phyloP scores from a whole-genome alignment of 1,140 invertebrate species.

The Mya arenaria region DNA sequence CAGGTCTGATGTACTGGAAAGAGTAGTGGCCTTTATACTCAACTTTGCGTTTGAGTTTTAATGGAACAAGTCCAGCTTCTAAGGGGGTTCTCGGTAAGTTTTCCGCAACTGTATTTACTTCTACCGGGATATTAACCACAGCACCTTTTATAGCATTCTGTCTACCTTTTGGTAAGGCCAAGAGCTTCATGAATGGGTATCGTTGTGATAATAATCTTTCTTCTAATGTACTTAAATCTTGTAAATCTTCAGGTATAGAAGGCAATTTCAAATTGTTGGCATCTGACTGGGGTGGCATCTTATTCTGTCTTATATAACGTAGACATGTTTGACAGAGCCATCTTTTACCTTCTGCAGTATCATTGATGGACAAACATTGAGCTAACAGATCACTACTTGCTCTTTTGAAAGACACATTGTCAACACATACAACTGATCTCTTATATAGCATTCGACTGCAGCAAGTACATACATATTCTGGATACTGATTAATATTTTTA shows the following conservation, averaged over 20 bases:
- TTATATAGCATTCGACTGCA: slow-evolving; percentile 49
- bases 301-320: slow-evolving; percentile 30
- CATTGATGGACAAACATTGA: slow-evolving; percentile 22
- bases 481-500: slow-evolving; percentile 41
- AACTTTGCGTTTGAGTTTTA: slow-evolving; percentile 53
- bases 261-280: slow-evolving; percentile 48
- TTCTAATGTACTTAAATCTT: slow-evolving; percentile 37
- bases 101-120: slow-evolving; percentile 30
- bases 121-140: slow-evolving; percentile 50
- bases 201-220: slow-evolving; percentile 31
- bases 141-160: slow-evolving; percentile 47
- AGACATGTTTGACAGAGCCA: slow-evolving; percentile 51
- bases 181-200: slow-evolving; percentile 49
- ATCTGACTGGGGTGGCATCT: slow-evolving; percentile 47
- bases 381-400: neutral
- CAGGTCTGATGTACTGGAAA: slow-evolving; percentile 52
- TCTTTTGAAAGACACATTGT: slow-evolving; percentile 4
- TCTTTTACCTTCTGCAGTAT: slow-evolving; percentile 1
- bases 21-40: slow-evolving; percentile 50
- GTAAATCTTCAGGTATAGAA: slow-evolving; percentile 38
- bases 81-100: slow-evolving; percentile 34
- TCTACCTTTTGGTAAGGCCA: slow-evolving; percentile 44
- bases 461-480: slow-evolving; percentile 47
- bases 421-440: slow-evolving; percentile 35
- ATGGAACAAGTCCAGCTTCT: slow-evolving; percentile 33